Conservation (phyloP, 2,797 vertebrate species). For the Microhierax caerulescens region DNA sequence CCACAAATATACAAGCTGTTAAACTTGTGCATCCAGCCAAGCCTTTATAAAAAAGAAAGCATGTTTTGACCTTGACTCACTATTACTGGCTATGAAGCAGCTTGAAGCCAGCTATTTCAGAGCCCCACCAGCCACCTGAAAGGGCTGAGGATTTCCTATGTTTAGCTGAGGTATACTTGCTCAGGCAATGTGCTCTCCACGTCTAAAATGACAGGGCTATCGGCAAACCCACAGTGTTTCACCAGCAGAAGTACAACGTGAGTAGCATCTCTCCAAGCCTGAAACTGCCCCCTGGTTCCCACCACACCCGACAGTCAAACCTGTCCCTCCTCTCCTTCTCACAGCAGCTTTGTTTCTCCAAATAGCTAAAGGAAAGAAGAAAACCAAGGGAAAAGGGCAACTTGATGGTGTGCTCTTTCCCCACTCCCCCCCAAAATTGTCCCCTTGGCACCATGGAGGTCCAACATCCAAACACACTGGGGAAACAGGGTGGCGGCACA, state of each 20-base stretch:
- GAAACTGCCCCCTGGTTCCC: background rate
- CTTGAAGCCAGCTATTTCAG: background rate
- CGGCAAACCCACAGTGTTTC: background rate
- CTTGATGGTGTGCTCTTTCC: background rate
- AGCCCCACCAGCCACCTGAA: background rate
- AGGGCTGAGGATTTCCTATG: background rate
- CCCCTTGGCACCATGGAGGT: rapidly evolving
- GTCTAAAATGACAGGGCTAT: background rate
- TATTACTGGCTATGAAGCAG: background rate
- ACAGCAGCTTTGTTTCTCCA: background rate
- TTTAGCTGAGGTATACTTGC: background rate
- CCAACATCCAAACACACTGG: background rate
- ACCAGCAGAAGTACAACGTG: background rate
- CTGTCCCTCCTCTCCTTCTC: background rate
- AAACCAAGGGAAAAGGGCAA: background rate
- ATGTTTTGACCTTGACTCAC: background rate
- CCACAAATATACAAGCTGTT: background rate
- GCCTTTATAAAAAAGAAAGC: background rate
- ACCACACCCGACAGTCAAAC: background rate
- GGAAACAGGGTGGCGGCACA: background rate
- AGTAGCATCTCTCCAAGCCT: background rate
- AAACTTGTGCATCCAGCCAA: background rate
- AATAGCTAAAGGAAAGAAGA: background rate
- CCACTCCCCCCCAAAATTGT: background rate
- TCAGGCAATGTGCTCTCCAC: background rate